Base-by-base conservation (phyloP, 2,797 vertebrate genomes). In the Channa striata region DNA sequence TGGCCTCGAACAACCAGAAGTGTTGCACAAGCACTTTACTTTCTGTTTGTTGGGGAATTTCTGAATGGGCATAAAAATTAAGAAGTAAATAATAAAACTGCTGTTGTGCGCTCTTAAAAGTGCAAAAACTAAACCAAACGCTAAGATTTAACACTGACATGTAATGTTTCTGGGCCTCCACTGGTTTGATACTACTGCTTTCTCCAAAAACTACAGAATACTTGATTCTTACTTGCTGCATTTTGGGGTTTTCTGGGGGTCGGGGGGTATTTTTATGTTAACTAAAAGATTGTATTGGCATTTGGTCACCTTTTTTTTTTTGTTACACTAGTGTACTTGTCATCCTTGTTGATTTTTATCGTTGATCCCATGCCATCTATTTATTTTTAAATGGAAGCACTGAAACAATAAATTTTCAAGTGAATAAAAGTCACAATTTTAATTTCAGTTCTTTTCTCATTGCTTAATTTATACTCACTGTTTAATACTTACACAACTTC, bases 331-430 rank as follows among this genome's bases (percentile, higher is more conserved):
- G 89, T 95, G 94, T 94, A 92, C 91, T 92, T 88, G 88, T 91
- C 94, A 93, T 95, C 84, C 78, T 88, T 91, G 93, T 92, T 93
- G 88, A 90, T 92, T 95, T n/a, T 94, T 92, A 89, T 94, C 93
- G 93, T 94, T 89, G 81, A 92, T 94, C 91, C 89, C 91, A 94
- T 92, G 93, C 92, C 95, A 92, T 96, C 94, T 97, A 95, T 95
- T 97, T 98, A 97, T 97, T 97, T 97, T 94, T 90, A 91, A 93
- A 92, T 94, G 91, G 78, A 91, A 86, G 92, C 96, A 96, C 95
- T 96, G 93, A 96, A 93, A 91, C 93, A 96, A 96, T 96, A 97
- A 95, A 95, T 94, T 81, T 93, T 89, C 82, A 91, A 94, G 88
- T 91, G 91, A 94, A 95, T 93, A 92, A 95, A 91, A 90, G 83